Base-by-base conservation (phyloP, 1,140 invertebrate genomes). In the Proales similis region DNA sequence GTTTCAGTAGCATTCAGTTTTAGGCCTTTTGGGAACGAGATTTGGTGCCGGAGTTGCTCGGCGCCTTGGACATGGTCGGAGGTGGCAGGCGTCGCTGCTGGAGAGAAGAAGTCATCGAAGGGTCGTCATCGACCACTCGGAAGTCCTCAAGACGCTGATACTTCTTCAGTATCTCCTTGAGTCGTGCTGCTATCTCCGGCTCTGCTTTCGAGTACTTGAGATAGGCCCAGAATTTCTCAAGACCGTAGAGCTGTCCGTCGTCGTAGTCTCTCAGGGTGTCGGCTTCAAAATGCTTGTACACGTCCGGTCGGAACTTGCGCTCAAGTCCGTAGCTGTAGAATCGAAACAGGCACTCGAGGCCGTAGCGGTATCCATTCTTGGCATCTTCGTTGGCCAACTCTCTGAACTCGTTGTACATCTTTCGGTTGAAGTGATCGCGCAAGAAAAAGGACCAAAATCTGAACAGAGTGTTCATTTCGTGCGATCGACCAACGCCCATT, bases 371-470 rank as follows among this genome's bases (percentile, higher is more conserved):
- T 0, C 91, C 90, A 65, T 81, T 83, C 27, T 80, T 79, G 0
- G 90, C 88, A 80, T 98, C 94, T 78, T 98, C 93, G 49, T 86
- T 80, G 4, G 93, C 90, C 48, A 94, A 71, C 42, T 79, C 80
- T 70, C 83, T 84, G 75, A 98, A 98, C 77, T 98, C 94, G 66
- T 87, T 85, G 74, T 96, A 99, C 93, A 99, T 97, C 67, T 86
- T 92, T 68, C 86, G 83, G 78, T 97, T 97, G 77, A 95, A 99
- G 75, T 97, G 92, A 72, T 97, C 91, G 49, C 93, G 79, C 39
- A 99, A 80, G 79, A 98, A 99, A 82, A 97, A 96, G 20, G 93
- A 97, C 94, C 94, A 99, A 79, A 99, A 99, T 63, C 94, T 81
- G 79, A 91, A 95, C 1, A 95, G 79, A 0, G 91, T 95, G 74